Evolutionary conservation across 2,888 invertebrate genomes (phyloP).

Genomic region (Homarus gammarus): DNA sequence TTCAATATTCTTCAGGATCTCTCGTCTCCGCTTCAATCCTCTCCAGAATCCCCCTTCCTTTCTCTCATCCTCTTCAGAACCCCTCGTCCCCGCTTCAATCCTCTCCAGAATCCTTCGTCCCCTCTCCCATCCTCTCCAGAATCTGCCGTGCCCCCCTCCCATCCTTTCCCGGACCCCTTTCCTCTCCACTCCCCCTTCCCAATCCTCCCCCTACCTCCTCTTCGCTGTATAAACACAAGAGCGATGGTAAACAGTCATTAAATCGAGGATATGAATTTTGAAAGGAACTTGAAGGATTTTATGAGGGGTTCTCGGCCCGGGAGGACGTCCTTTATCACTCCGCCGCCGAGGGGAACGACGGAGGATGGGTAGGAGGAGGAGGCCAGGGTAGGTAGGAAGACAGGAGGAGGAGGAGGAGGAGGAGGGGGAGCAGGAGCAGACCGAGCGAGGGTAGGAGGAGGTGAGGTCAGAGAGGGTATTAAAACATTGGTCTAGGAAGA

Average conservation of each 20-base stretch:
- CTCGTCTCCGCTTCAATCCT: neutral
- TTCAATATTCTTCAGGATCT: neutral
- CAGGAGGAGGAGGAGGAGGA: neutral
- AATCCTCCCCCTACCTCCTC: conserved; percentile 38
- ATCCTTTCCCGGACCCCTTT: neutral
- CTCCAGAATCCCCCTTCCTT: no score
- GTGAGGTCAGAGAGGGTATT: no score
- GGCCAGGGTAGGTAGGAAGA: neutral
- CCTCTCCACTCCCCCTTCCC: conserved; percentile 18
- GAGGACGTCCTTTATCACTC: conserved; percentile 73
- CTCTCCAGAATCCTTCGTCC: no score
- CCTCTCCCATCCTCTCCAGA: no score
- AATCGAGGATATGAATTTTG: conserved; percentile 76
- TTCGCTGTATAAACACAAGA: conserved; percentile 70
- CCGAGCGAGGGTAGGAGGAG: neutral
- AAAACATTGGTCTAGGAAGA: no score
- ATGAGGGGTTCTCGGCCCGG: conserved; percentile 69
- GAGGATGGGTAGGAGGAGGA: conserved; percentile 14
- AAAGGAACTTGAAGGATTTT: conserved; percentile 73
- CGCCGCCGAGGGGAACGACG: conserved; percentile 53
- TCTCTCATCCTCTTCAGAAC: no score
- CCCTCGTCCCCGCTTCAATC: no score
- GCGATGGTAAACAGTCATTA: conserved; percentile 75
- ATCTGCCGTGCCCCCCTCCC: neutral
- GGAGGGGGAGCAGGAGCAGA: neutral